Percentiles rank a stretch among this genome's conserved stretches.
Evolutionary conservation across 2,888 invertebrate genomes (phyloP).

Genomic region (Dolichomitus sp.): DNA sequence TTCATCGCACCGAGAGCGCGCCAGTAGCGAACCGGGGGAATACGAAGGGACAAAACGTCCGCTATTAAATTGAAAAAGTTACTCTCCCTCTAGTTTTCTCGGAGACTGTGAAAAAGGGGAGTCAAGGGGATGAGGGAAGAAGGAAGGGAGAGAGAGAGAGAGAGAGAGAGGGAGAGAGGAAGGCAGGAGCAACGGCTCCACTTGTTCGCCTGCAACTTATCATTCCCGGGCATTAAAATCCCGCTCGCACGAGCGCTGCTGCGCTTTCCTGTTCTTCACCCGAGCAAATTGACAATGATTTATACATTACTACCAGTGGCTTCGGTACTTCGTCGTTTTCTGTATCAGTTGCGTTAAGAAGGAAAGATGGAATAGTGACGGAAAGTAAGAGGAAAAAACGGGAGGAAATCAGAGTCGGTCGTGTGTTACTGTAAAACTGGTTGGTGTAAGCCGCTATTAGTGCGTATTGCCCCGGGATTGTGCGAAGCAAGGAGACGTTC

Average conservation of each 20-base stretch:
- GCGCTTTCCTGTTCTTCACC: slow-evolving; percentile 31
- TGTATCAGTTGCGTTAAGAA: background rate
- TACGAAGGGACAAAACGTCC: slow-evolving; percentile 64
- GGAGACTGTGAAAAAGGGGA: slow-evolving; percentile 39
- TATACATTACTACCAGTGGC: slow-evolving; percentile 43
- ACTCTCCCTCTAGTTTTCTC: slow-evolving; percentile 65
- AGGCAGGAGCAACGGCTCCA: slow-evolving; percentile 30
- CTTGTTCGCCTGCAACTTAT: slow-evolving; percentile 63
- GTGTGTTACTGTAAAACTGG: slow-evolving; percentile 28
- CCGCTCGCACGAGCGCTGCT: slow-evolving; percentile 46
- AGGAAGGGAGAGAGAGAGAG: slow-evolving; percentile 45
- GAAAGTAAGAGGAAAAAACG: background rate
- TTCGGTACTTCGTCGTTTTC: background rate
- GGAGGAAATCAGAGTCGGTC: background rate
- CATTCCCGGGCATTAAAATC: slow-evolving; percentile 57
- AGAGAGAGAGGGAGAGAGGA: slow-evolving; percentile 34
- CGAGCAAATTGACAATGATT: slow-evolving; percentile 65
- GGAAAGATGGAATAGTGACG: background rate
- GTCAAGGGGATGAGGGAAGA: slow-evolving; percentile 44
- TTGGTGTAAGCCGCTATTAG: background rate
- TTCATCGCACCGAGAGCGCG: slow-evolving; percentile 23
- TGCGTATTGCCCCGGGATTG: slow-evolving; percentile 6
- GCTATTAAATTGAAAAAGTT: slow-evolving; percentile 73
- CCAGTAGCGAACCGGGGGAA: slow-evolving; percentile 3
- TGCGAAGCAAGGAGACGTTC: background rate